Evolutionary conservation across 2,797 vertebrate genomes (phyloP), one percentile per base, ranked within the genome.

Genomic region (Trichosurus vulpecula): DNA sequence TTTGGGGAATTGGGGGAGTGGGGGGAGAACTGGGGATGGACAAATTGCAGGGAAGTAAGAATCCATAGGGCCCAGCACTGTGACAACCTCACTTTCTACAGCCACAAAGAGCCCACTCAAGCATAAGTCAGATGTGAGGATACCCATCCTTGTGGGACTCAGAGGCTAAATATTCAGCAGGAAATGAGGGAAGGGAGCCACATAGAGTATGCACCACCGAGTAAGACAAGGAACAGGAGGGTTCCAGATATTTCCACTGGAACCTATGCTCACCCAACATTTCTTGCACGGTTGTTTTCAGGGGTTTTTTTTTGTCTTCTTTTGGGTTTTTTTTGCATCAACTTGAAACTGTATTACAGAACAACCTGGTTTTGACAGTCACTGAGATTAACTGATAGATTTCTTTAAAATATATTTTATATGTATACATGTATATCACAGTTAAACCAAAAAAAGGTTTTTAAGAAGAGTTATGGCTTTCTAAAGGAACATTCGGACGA

Each of bases 401-500:
- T 54, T 52, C 52, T 54, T 53, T 35, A 81, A 41, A 57, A 87
- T 54, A 90, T n/a, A 93, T 35, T 31, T n/a, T 16, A 58, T 1
- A 81, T 31, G 29, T 30, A n/a, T 4, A 6, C n/a, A 13, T 19
- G 0, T 27, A 54, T 91, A 91, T 95, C 91, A 95, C 29, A 56
- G 29, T 91, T 95, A 51, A 51, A 90, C 61, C 47, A 52, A 41
- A 27, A 47, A 41, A 3, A 0, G 74, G 93, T 95, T 57, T 53
- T 90, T 57, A 94, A 95, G 94, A 97, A 97, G 96, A 92, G n/a
- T 94, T 96, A 98, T 97, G 97, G 97, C 97, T 98, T 98, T 98
- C 97, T 97, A 96, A 96, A 95, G 96, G 53, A 93, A 93, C 87
- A 95, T 61, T 93, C 91, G 90, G 93, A 96, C 31, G 9, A 90